These are phyloP conservation scores for Nephrotoma guestfalica DNA, from an alignment of 2,888 invertebrate genomes.

Conservation along the genomic window DNA sequence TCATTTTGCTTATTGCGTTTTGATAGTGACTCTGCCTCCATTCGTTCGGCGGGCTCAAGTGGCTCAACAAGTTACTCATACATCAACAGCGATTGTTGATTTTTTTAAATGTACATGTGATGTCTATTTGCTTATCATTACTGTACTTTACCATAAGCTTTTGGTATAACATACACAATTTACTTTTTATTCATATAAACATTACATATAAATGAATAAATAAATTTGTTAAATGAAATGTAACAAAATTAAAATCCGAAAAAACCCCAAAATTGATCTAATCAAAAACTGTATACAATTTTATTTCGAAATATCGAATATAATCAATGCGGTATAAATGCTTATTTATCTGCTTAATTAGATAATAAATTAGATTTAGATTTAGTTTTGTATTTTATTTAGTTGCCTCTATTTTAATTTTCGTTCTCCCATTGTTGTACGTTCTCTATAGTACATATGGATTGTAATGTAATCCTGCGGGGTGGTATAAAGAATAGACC, in stretches of 20 bases:
- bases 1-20: too few species aligned
- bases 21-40: too few species aligned
- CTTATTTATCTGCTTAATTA: constrained; percentile 2
- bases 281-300: neutral
- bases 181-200: neutral
- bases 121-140: neutral
- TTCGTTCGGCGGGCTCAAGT: too few species aligned
- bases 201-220: neutral
- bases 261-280: constrained; percentile 1
- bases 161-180: neutral
- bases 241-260: neutral
- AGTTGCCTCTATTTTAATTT: neutral
- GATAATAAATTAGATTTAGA: constrained; percentile 6
- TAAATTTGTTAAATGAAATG: neutral
- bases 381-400: neutral
- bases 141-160: neutral
- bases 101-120: neutral
- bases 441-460: neutral
- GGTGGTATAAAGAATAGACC: neutral
- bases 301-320: neutral
- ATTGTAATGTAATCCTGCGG: neutral
- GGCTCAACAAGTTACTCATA: too few species aligned
- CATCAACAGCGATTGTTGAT: too few species aligned
- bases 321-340: constrained; percentile 1
- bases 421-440: neutral